Evolutionary conservation across 2,113 vertebrate species (phyloP), one percentile per base, ranked within the genome.

Genomic region (Ornithorhynchus anatinus): DNA sequence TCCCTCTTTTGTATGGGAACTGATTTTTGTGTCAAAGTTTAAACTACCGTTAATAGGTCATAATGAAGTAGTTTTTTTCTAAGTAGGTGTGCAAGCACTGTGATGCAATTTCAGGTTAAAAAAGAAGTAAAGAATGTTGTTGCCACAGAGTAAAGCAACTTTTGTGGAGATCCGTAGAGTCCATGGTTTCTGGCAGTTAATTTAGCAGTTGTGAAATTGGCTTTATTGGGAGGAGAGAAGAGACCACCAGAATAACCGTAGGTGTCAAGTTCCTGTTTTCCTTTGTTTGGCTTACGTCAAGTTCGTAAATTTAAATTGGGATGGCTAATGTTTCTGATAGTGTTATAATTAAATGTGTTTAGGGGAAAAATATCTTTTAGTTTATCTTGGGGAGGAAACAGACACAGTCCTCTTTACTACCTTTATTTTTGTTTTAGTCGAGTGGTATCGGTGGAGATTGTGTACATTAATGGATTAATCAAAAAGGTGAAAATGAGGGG

Each of bases 31-130:
- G 44, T 42, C 47, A 74, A 38, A 61, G 39, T 60, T n/a, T 74
- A 27, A 71, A 61, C 36, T 57, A 11, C 20, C 71, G 35, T 8
- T 33, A 59, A 57, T 77, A 77, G 70, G 67, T 81, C 44, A 51
- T 81, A 52, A 61, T 62, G 38, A 70, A 62, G 68, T 23, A 66
- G 53, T 81, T 74, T 79, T 79, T 33, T 80, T 76, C 80, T 44
- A 17, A 47, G 45, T 47, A 56, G 43, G 61, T 45, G n/a, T 47
- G 38, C 36, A 78, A 69, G 16, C 68, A 23, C 58, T 47, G 42
- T 69, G 62, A 20, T 69, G 4, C 72, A 17, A 63, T 22, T 20
- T 50, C 56, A 39, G 31, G 70, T 38, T 69, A 67, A 70, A 72
- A 80, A 15, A 77, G 76, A 59, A 79, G 48, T 2, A 61, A 51